Conservation (phyloP, 2,113 vertebrate species). For the Dunckerocampus dactyliophorus region DNA sequence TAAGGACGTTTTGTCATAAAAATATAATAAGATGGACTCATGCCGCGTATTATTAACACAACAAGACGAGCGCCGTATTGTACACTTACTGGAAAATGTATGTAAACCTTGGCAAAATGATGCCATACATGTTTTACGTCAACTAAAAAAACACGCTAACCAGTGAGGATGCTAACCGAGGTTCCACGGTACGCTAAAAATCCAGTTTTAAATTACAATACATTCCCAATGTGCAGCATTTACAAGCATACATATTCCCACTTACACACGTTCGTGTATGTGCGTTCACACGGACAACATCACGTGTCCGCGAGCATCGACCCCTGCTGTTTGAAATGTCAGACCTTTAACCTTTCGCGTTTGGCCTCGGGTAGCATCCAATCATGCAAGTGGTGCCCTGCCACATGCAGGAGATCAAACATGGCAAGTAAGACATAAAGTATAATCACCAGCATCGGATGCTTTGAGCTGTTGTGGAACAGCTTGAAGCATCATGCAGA, state of each 20-base stretch:
- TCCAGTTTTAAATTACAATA: neutral
- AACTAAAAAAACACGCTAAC: too few relatives aligned
- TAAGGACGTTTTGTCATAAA: too few relatives aligned
- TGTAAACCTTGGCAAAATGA: too few relatives aligned
- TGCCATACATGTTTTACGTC: too few relatives aligned
- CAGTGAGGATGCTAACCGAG: too few relatives aligned
- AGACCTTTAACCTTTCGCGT: slow-evolving; percentile 71
- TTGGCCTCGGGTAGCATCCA: slow-evolving; percentile 50
- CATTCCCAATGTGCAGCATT: neutral
- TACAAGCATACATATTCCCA: neutral
- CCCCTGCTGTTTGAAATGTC: slow-evolving; percentile 67
- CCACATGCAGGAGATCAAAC: slow-evolving; percentile 26
- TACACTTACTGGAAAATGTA: too few relatives aligned
- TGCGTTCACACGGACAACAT: neutral
- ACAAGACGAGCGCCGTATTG: too few relatives aligned
- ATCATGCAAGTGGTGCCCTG: slow-evolving; percentile 33
- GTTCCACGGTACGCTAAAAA: neutral
- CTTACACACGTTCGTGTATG: slow-evolving; percentile 6
- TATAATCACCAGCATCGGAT: slow-evolving; percentile 34
- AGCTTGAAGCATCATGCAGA: slow-evolving; percentile 67
- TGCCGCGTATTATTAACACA: too few relatives aligned
- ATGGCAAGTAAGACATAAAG: slow-evolving; percentile 25
- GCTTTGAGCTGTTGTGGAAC: slow-evolving; percentile 45
- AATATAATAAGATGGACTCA: too few relatives aligned
- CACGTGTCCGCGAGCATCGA: slow-evolving; percentile 40